Percentiles rank a stretch among this genome's conserved stretches.
phyloP scores from a whole-genome alignment of 1,140 invertebrate genomes.

The Trialeurodes vaporariorum region DNA sequence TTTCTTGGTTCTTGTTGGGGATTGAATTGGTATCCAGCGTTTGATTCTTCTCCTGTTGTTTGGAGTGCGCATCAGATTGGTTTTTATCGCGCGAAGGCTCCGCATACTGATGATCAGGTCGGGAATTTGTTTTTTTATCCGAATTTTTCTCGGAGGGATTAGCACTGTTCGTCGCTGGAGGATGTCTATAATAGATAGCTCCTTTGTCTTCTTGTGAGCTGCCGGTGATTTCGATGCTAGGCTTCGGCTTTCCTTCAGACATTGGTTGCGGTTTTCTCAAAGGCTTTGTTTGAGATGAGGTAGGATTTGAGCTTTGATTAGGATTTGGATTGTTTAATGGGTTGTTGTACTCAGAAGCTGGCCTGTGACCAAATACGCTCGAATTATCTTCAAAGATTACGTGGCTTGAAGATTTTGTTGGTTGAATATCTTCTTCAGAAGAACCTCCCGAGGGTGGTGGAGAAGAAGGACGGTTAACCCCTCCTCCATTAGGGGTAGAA shows the following conservation, averaged over 20 bases:
- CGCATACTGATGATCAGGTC: not conserved
- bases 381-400: not conserved
- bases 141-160: not conserved
- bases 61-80: not conserved
- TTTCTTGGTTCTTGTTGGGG: not conserved
- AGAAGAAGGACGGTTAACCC: conserved; percentile 8
- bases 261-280: not conserved
- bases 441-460: not conserved
- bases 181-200: not conserved
- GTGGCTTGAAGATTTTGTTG: not conserved
- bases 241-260: not conserved
- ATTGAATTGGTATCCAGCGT: not conserved
- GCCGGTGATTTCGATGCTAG: not conserved
- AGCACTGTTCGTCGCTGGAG: not conserved
- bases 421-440: not conserved
- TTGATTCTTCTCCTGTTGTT: not conserved
- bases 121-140: not conserved
- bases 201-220: not conserved
- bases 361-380: not conserved
- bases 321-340: not conserved
- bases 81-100: not conserved
- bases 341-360: not conserved
- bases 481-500: not conserved
- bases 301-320: not conserved
- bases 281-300: not conserved